Evolutionary conservation across 2,797 vertebrate genomes (phyloP).

Genomic region (Sparus aurata): DNA sequence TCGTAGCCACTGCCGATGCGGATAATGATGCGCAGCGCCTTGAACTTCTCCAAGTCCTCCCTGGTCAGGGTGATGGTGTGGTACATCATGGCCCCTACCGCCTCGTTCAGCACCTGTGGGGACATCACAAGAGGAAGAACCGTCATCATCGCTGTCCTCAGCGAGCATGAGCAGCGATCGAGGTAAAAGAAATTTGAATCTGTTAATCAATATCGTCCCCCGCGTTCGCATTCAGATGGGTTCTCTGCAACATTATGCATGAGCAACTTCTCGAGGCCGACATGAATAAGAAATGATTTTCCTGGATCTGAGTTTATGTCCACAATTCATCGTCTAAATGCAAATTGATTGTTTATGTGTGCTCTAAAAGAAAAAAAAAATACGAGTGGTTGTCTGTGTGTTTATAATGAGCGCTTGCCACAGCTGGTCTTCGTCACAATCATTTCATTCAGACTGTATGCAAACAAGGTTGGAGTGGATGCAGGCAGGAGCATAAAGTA

Average conservation of each 20-base stretch:
- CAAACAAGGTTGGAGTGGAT: slow-evolving; percentile 69
- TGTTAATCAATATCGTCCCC: slow-evolving; percentile 30
- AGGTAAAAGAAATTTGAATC: slow-evolving; percentile 27
- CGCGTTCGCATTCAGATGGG: slow-evolving; percentile 15
- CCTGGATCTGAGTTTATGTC: slow-evolving; percentile 50
- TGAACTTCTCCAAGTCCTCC: slow-evolving; percentile 99
- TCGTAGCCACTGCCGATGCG: slow-evolving; percentile 98
- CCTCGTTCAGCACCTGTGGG: slow-evolving; percentile 94
- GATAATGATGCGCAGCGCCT: slow-evolving; percentile 95
- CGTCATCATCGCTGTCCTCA: slow-evolving; percentile 16
- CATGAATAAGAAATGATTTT: slow-evolving; percentile 26
- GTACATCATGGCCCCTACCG: slow-evolving; percentile 98
- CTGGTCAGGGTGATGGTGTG: slow-evolving; percentile 98
- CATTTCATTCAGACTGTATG: slow-evolving; percentile 59
- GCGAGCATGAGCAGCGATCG: background rate
- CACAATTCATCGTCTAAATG: slow-evolving; percentile 78
- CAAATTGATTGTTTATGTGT: slow-evolving; percentile 74
- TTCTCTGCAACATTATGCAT: slow-evolving; percentile 12
- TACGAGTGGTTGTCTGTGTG: slow-evolving; percentile 60
- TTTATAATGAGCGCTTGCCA: slow-evolving; percentile 68
- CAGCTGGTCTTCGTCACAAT: slow-evolving; percentile 72
- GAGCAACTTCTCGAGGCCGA: slow-evolving; percentile 30
- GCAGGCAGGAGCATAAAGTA: slow-evolving; percentile 60
- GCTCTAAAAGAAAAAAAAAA: slow-evolving; percentile 41
- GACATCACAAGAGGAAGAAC: slow-evolving; percentile 18